phyloP scores from a whole-genome alignment of 2,888 invertebrate genomes.

The Anthoptus insignis region DNA sequence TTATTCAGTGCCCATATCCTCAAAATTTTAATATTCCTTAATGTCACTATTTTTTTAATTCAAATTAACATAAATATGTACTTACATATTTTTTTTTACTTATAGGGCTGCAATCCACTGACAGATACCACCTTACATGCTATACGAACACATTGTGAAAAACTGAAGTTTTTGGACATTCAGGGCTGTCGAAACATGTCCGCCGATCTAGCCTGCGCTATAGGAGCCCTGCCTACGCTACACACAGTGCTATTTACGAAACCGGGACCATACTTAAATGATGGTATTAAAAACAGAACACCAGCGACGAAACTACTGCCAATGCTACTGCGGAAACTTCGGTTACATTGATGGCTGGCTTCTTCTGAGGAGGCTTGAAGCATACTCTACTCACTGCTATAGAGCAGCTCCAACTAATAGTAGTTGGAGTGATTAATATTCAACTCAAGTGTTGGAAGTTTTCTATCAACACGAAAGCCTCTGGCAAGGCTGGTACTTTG shows the following conservation, averaged over 20 bases:
- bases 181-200: constrained; percentile 84
- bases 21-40: no score
- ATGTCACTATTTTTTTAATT: no score
- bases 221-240: constrained; percentile 70
- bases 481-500: no score
- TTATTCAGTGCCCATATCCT: no score
- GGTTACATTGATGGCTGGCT: constrained; percentile 66
- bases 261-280: constrained; percentile 77
- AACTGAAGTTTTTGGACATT: constrained; percentile 87
- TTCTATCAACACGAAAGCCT: no score
- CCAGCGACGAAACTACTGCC: constrained; percentile 76
- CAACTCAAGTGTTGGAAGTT: no score
- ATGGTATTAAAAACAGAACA: constrained; percentile 70
- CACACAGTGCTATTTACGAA: constrained; percentile 81
- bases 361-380: no score
- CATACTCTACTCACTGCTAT: no score
- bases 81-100: no score
- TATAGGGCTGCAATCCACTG: constrained; percentile 88
- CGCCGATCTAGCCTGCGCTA: constrained; percentile 73
- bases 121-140: constrained; percentile 86
- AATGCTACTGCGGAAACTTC: constrained; percentile 72
- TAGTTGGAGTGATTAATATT: no score
- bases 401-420: no score
- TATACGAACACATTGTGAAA: constrained; percentile 78
- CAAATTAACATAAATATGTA: no score